Base-by-base conservation (phyloP, 2,113 vertebrate genomes). In the Cyphomyrus discorhynchus region DNA sequence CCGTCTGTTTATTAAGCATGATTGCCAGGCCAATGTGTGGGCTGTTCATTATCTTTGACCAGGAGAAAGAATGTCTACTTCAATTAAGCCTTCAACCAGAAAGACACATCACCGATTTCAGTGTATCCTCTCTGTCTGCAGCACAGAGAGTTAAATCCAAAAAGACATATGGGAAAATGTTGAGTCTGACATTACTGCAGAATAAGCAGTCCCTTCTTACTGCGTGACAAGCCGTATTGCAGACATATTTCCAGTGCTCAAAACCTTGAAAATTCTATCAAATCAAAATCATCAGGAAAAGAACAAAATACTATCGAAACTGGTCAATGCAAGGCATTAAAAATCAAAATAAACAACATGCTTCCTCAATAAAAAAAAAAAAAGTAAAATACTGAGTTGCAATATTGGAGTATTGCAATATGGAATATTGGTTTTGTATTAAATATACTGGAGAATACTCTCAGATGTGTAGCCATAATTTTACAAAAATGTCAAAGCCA, bases 401-500 rank as follows among this genome's bases (percentile, higher is more conserved):
- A 53, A 52, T 4, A 53, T 56, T 89, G 87, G 58, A 90, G 88
- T 90, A 86, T 89, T 52, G 0, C 13, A 52, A 52, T 52, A 52
- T 52, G 3, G 50, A 52, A 52, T 52, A 52, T 52, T 52, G 13
- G 83, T 90, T 86, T 86, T 88, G 83, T 90, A 92, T 91, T 90
- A 90, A 90, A 92, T 89, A 87, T 92, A 92, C 94, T 92, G 92
- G 93, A 93, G 86, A 91, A 91, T 89, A 58, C 90, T 91, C 92
- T 90, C 86, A 50, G 90, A 93, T 90, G 88, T 92, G 91, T 89
- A 91, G 93, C 89, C 91, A 93, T 94, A 94, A 95, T 95, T 94
- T 94, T 91, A 95, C 95, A 92, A 95, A 95, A 94, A 93, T 95
- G 94, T 95, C 94, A 95, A 92, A 91, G 88, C 50, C 88, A 90